Evolutionary conservation across 2,888 invertebrate genomes (phyloP), one percentile per base, ranked within the genome.

Genomic region (Polydrusus pterygomalis): DNA sequence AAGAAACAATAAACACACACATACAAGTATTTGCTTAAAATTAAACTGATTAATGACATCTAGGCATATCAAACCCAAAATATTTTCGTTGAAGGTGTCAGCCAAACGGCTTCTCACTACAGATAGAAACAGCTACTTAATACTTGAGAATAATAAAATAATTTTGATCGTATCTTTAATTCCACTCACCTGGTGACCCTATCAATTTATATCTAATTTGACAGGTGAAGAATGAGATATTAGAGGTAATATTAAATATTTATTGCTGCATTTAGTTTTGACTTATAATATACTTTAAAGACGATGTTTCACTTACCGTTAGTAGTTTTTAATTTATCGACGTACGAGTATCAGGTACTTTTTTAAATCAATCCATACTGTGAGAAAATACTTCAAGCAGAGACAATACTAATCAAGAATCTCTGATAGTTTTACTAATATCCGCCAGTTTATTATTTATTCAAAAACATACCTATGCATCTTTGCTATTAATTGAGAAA

Each of bases 211-310:
- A 40, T 34, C 38, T 71, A 71, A 71, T 71, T 71, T 71, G 71
- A 71, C 71, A 71, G 71, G 71, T 64, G 54, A 71, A 56, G 56
- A 71, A 71, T 71, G 71, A 71, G 69, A 43, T 69, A 69, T 69
- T 69, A 56, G 20, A 43, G 30, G 25, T 45, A 69, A 58, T 58
- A 56, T 43, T 58, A 43, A 58, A 69, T 56, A 69, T 69, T 69
- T 69, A 69, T 69, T 69, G 20, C 40, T 69, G 43, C 25, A 34
- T 60, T 60, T 11, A 60, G 17, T 38, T 11, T 18, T 17, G 38
- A 60, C 38, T 10, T 34, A 38, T 38, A 60, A 18, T 38, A 60
- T 38, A 40, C 18, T 58, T 58, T 58, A 2, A 34, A 54, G 13
- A 8, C n/a, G 13, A 13, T 54, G 11, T 54, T 54, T 54, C 9